Evolutionary conservation across 2,113 vertebrate genomes (phyloP).

Genomic region (Leptobrachium leishanense): DNA sequence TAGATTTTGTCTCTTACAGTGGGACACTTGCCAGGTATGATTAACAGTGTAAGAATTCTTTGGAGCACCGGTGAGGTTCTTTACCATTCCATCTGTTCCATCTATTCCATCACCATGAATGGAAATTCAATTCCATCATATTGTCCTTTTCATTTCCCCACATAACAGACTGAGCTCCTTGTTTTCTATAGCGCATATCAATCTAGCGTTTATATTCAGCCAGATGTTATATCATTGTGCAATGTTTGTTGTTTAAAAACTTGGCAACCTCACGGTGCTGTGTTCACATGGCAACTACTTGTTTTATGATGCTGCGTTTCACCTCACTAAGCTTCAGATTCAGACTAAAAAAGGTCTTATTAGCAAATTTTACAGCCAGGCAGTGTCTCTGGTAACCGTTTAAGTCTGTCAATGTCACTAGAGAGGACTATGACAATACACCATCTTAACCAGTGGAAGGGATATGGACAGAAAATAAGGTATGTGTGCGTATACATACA

Average conservation of each 20-base stretch:
- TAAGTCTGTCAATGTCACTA: constrained; percentile 13
- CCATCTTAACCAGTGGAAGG: no score
- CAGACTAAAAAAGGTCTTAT: constrained; percentile 35
- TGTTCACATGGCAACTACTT: constrained; percentile 39
- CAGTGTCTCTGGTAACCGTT: neutral
- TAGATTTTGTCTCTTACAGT: no score
- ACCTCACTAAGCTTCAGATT: constrained; percentile 26
- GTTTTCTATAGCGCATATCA: neutral
- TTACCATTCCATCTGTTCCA: no score
- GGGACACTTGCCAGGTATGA: no score
- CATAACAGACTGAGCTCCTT: neutral
- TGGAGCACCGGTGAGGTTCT: no score
- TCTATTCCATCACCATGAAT: no score
- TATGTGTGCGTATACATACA: no score
- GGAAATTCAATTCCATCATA: no score
- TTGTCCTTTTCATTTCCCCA: no score
- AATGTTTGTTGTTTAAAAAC: constrained; percentile 29
- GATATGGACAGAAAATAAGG: no score
- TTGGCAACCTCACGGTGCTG: neutral
- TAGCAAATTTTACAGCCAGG: constrained; percentile 9
- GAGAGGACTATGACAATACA: neutral
- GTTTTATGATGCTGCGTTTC: constrained; percentile 30
- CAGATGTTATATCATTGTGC: constrained; percentile 19
- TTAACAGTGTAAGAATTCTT: no score
- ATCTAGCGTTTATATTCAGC: constrained; percentile 18